Evolutionary conservation across 1,140 invertebrate genomes (phyloP), one percentile per base, ranked within the genome.

Genomic region (Drosophila athabasca): DNA sequence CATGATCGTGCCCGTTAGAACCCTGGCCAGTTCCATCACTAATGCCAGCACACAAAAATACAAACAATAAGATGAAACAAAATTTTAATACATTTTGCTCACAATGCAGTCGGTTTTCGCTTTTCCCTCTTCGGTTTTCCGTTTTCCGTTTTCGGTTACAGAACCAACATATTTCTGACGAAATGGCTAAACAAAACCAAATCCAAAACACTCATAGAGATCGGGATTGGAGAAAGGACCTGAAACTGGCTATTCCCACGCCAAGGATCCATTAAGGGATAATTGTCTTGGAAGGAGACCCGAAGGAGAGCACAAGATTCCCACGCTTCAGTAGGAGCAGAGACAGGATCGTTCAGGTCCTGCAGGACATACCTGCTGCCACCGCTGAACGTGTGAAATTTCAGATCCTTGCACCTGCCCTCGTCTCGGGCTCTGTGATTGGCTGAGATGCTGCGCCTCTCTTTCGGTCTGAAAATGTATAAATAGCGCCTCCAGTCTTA

Each of bases 321-420:
- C 76, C 89, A 91, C 90, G 90, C 85, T 87, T 76, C 57, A 39
- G 35, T 5, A 39, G 35, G 35, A 39, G 58, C 29, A 64, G 61
- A 70, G 60, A 61, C 71, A 59, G 62, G 64, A 48, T 68, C 51
- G 11, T 53, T 35, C 58, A 74, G 52, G 67, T 70, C 67, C 67
- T 69, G 67, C 66, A 90, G 78, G 71, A 76, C 60, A 59, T 79
- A 83, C 83, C 80, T 80, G 79, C 62, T 66, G 59, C 46, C 52
- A 53, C 55, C 22, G 39, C 41, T 39, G 52, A 90, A 83, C 90
- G 79, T 91, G 90, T 83, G 90, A 90, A 91, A 79, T 64, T 90
- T 71, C 67, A 45, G 53, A 64, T 54, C 49, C 62, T 52, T 75
- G 58, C 85, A 90, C 89, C 90, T 91, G 84, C 79, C 51, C 35